Base-by-base conservation (phyloP, 2,797 vertebrate species). In the Todus mexicanus region DNA sequence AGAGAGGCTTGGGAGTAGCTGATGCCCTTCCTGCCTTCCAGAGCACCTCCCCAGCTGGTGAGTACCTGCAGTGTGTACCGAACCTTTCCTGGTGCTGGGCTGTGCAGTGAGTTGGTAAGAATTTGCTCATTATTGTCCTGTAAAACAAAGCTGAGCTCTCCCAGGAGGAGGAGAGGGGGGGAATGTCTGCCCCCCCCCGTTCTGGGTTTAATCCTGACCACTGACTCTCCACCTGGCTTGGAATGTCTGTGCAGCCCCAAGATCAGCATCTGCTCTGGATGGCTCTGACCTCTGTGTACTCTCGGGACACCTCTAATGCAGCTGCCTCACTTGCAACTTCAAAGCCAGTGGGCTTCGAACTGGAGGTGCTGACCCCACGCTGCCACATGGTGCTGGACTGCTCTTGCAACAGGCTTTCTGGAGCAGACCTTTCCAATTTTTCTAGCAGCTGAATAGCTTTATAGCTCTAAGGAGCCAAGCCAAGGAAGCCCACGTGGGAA, bases 281-380 rank as follows among this genome's bases (percentile, higher is more conserved):
- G 17, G 47, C 33, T n/a, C 38, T 19, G 1, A 35, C 14, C 18
- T 11, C 48, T 40, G 31, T 33, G 29, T 18, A 29, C 35, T 64
- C 51, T 45, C 0, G 0, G 13, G 45, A 40, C 27, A 13, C 51
- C 37, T 35, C 2, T 26, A 23, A 19, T 0, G 0, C 40, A 72
- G 20, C 60, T 87, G 56, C 66, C 40, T 51, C n/a, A 3, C 15
- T 29, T 74, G 65, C 45, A 38, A 25, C 56, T 57, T 63, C 9
- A 37, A 37, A 71, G 57, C 40, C 48, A 23, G 13, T 7, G 25
- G 15, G 65, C n/a, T 63, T 82, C 63, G 64, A 68, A 9, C 43
- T 22, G 47, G 40, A 69, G 21, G 8, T 56, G 54, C 40, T 45
- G 59, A 47, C 13, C 26, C 31, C 0, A 0, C 19, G 23, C 53